Percentiles rank a stretch among this genome's conserved stretches.
These are phyloP conservation scores for Morbakka virulenta DNA, from an alignment of 30 jellyfish, hydroid and myxozoan species.

Conservation along the genomic window DNA sequence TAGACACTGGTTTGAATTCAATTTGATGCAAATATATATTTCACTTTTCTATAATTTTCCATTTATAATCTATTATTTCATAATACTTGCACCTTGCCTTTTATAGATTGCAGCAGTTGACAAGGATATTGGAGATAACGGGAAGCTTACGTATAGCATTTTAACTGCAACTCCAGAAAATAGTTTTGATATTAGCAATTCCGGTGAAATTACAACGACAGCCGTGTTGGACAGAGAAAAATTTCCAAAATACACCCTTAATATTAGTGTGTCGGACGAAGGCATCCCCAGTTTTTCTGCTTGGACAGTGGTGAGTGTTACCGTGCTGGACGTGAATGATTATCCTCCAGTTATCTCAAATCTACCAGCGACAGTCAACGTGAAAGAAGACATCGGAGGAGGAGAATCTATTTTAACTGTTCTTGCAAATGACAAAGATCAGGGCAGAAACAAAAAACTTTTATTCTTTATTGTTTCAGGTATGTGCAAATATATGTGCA, in stretches of 20 bases:
- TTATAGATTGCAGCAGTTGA: constrained; percentile 51
- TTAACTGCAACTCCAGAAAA: constrained; percentile 14
- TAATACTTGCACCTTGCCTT: too few relatives aligned
- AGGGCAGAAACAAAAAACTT: constrained; percentile 50
- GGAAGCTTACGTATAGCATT: constrained; percentile 22
- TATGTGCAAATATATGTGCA: too few relatives aligned
- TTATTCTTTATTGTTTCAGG: constrained; percentile 45
- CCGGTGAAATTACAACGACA: constrained; percentile 54
- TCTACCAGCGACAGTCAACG: constrained; percentile 36
- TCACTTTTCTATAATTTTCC: too few relatives aligned
- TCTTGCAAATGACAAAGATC: constrained; percentile 55
- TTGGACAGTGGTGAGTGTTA: constrained; percentile 13
- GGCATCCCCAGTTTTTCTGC: constrained; percentile 16
- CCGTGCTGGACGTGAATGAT: constrained; percentile 61
- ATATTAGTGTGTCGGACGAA: constrained; percentile 54
- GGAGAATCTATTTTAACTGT: constrained; percentile 39
- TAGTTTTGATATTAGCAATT: constrained; percentile 30
- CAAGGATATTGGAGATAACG: constrained; percentile 47
- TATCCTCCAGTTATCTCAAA: constrained; percentile 50
- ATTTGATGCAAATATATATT: too few relatives aligned
- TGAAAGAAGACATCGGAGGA: constrained; percentile 38
- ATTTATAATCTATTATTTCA: too few relatives aligned
- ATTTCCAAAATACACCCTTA: constrained; percentile 12
- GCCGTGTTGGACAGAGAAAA: constrained; percentile 49
- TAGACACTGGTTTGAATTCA: too few relatives aligned